Evolutionary conservation across 2,797 vertebrate genomes (phyloP), one percentile per base, ranked within the genome.

Genomic region (Rhincodon typus): DNA sequence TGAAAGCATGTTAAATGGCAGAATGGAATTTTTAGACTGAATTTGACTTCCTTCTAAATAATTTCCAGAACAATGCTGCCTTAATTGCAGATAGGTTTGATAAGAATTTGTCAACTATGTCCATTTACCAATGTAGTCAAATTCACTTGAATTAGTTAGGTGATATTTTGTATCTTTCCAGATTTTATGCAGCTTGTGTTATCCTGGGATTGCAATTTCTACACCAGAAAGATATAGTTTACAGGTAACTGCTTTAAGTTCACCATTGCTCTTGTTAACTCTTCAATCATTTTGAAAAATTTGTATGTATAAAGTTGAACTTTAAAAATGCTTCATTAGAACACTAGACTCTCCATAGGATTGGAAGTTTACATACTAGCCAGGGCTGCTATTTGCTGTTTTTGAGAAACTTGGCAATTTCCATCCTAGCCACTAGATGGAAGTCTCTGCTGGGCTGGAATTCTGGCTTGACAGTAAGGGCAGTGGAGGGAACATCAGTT

Each of bases 131-230:
- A 96, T 77, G 66, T 84, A 62, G 62, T 90, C 21, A 93, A 93
- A 67, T 93, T 93, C 6, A 42, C 66, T 69, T 91, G 10, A 23
- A 42, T 67, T 25, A 66, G 27, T 90, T 30, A 62, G 57, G 7
- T 93, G 66, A 69, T 69, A 38, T 69, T 93, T 62, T 84, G 23
- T 96, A 13, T 96, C 87, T 96, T 96, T 95, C 79, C 95, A 99
- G 99, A 97, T 99, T 99, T 97, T 99, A 99, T 96, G 96, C 98
- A 17, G 98, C 99, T 6, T 99, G 99, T 2, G 98, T 99, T 72
- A 97, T 99, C 95, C 97, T 99, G 93, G 99, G 98, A n/a, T 97
- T 99, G 94, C 98, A 99, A 97, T 99, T 99, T 96, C 98, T 99
- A 74, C 99, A 99, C 0, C 97, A 98, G 96, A 98, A 98, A 97